Evolutionary conservation across 2,797 vertebrate genomes (phyloP).

Genomic region (Scleropages formosus): DNA sequence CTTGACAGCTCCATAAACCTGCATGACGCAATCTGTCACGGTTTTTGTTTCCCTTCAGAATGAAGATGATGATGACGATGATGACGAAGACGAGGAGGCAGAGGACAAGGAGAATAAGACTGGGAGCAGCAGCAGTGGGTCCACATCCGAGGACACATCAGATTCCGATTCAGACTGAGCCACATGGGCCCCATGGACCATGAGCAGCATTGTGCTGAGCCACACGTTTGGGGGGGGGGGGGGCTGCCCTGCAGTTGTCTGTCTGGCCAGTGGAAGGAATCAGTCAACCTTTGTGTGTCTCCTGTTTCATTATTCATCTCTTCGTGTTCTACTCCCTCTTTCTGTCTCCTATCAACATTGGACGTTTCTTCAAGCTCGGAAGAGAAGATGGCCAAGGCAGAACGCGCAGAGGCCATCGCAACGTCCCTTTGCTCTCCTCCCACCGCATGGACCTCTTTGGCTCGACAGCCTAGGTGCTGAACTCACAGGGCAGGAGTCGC

Average conservation of each 20-base stretch:
- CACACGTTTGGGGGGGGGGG: neutral
- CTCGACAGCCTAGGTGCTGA: neutral
- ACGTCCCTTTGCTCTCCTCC: neutral
- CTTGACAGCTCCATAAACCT: too few relatives aligned
- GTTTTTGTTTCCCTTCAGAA: conserved; percentile 26
- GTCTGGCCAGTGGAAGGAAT: conserved; percentile 63
- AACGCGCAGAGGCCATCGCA: neutral
- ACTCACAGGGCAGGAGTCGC: conserved; percentile 4
- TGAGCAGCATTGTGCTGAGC: conserved; percentile 15
- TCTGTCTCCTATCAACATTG: neutral
- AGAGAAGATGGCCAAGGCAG: neutral
- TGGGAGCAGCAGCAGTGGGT: conserved; percentile 85
- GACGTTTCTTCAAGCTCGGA: neutral
- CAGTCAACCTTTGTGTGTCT: conserved; percentile 55
- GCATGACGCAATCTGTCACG: too few relatives aligned
- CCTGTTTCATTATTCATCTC: conserved; percentile 13
- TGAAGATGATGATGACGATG: conserved; percentile 57
- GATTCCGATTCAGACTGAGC: conserved; percentile 88
- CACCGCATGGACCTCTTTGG: neutral
- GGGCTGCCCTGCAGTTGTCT: conserved; percentile 2
- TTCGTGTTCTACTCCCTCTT: neutral
- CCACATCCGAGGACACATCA: conserved; percentile 81
- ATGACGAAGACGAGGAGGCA: conserved; percentile 79
- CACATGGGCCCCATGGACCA: conserved; percentile 11
- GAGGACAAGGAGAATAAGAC: conserved; percentile 94